Percentiles rank a stretch among this genome's conserved stretches.
phyloP scores from a whole-genome alignment of 2,888 invertebrate genomes.

The Scrobipalpa atriplicella region DNA sequence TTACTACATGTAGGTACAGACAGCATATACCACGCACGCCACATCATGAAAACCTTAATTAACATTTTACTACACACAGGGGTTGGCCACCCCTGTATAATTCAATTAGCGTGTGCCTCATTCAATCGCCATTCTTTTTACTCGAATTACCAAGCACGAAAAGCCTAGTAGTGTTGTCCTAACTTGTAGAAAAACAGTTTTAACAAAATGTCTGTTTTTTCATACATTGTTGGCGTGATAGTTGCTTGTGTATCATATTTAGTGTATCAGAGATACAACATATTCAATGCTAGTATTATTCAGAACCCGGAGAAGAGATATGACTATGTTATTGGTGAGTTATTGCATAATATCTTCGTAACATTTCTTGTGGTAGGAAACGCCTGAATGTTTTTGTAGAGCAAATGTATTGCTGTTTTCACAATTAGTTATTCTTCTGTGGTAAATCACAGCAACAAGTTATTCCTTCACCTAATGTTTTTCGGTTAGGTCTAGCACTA shows the following conservation, averaged over 20 bases:
- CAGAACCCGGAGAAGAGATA: constrained; percentile 66
- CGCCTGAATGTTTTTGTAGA: neutral
- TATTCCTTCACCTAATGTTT: too few relatives aligned
- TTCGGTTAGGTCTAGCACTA: too few relatives aligned
- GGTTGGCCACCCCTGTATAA: constrained; percentile 60
- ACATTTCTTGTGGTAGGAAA: neutral
- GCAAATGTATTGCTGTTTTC: neutral
- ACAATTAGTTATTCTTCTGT: too few relatives aligned
- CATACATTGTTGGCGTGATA: constrained; percentile 58
- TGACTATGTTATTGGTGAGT: constrained; percentile 75
- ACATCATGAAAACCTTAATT: neutral
- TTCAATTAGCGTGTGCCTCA: constrained; percentile 61
- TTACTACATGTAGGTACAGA: too few relatives aligned
- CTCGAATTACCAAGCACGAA: constrained; percentile 50
- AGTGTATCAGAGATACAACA: constrained; percentile 64
- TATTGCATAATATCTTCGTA: neutral
- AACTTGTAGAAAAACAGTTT: neutral
- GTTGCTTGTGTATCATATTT: constrained; percentile 62
- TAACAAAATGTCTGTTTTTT: constrained; percentile 56
- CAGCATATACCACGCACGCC: neutral
- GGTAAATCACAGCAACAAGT: too few relatives aligned
- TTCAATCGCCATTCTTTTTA: constrained; percentile 34
- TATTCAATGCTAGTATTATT: constrained; percentile 60
- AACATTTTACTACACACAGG: neutral
- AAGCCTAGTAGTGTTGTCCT: constrained; percentile 31